Base-by-base conservation (phyloP, 2,797 vertebrate species). In the Sarcoramphus papa region DNA sequence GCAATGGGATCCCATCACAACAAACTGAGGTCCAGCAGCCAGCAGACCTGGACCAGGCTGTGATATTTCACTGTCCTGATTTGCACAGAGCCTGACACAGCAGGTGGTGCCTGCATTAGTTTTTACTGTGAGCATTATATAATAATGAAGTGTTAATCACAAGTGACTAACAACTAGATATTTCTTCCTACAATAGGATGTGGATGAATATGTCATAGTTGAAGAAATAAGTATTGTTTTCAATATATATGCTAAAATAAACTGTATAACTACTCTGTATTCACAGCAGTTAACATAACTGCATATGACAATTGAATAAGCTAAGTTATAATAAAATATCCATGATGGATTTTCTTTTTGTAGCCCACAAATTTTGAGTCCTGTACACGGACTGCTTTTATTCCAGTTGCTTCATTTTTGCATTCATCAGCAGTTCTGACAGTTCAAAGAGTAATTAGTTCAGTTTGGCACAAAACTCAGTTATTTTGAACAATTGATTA, bases 401-500 rank as follows among this genome's bases (percentile, higher is more conserved):
- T 79, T 94, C 27, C 35, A 51, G 28, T 53, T 78, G 18, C 7
- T 75, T 88, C 14, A 17, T 50, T 80, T 83, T 83, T 82, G 11
- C 3, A 1, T 88, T 88, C 41, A 27, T 73, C 31, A 30, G 30
- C 63, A 65, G 24, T 90, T 94, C 37, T 86, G 73, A 83, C 43
- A 76, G 65, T 57, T 96, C 28, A 76, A 79, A 85, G 74, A 88
- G 45, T 14, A 82, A 91, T 79, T 82, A 53, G 45, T 92, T 74
- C 75, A 47, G 6, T 75, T 81, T 95, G 72, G 57, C 53, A 90
- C 27, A 64, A 72, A 90, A 75, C 30, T 77, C 19, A 37, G 40
- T 80, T 91, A 80, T 90, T 95, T 64, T 70, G 62, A 93, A 72
- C 65, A 93, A 88, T 64, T 88, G 69, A 88, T 91, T 90, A 93